Percentiles rank a stretch among this genome's conserved stretches.
Conservation (phyloP, 1,140 invertebrate genomes). For the Drosophila equinoxialis region DNA sequence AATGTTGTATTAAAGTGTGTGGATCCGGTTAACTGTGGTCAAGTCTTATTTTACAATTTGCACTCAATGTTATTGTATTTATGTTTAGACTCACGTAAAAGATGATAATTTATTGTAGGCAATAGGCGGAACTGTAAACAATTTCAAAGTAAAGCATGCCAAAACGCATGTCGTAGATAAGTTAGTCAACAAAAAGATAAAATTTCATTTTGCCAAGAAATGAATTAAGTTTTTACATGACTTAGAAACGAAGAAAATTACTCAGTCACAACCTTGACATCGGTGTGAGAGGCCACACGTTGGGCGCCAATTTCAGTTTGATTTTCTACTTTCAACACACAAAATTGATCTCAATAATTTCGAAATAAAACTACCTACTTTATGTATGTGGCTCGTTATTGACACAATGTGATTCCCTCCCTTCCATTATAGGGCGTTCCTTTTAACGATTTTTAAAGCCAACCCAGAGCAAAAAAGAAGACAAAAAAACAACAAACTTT, state of each 20-base stretch:
- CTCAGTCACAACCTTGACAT: too few relatives aligned
- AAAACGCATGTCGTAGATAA: constrained; percentile 5
- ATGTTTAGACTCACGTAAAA: background rate
- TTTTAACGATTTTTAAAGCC: constrained; percentile 40
- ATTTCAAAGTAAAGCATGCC: background rate
- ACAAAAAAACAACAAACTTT: background rate
- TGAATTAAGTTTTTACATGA: background rate
- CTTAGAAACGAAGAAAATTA: background rate
- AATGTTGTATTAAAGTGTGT: background rate
- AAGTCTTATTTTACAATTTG: background rate
- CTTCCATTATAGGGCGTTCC: too few relatives aligned
- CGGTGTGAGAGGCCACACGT: background rate
- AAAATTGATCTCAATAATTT: constrained; percentile 10
- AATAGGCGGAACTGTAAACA: background rate
- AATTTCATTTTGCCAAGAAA: background rate
- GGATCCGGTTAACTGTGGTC: background rate
- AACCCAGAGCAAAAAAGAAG: background rate
- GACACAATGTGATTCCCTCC: background rate
- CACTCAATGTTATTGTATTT: background rate
- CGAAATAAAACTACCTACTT: background rate
- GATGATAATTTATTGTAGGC: background rate
- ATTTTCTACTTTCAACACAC: background rate
- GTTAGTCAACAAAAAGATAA: background rate
- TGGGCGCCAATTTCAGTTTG: constrained; percentile 11
- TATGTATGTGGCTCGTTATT: background rate